A percentile compares a stretch with the other conserved stretches of the same genome.
These are phyloP conservation scores for Polydrusus pterygomalis DNA, from an alignment of 2,888 invertebrate species.

Conservation along the genomic window DNA sequence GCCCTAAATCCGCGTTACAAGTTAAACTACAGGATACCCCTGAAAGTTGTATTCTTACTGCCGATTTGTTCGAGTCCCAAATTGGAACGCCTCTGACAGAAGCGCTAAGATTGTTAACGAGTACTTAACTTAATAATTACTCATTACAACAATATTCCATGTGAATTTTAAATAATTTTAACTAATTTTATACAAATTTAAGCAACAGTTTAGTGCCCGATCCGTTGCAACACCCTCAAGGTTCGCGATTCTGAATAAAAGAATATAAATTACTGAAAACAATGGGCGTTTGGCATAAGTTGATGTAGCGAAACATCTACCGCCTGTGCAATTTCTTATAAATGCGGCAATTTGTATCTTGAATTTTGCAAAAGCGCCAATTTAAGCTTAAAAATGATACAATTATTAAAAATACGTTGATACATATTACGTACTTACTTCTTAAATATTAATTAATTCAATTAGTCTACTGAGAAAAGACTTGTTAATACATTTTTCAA, in stretches of 20 bases:
- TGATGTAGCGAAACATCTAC: slow-evolving; percentile 46
- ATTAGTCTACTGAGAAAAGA: neutral
- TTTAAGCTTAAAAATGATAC: slow-evolving; percentile 6
- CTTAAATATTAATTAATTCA: neutral
- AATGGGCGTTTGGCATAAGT: slow-evolving; percentile 44
- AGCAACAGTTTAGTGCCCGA: slow-evolving; percentile 34
- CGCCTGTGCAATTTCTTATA: slow-evolving; percentile 31
- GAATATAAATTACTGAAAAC: slow-evolving; percentile 46
- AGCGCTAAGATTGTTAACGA: neutral
- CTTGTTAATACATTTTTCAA: no score
- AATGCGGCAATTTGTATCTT: slow-evolving; percentile 18
- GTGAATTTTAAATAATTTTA: slow-evolving; percentile 29
- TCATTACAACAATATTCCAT: slow-evolving; percentile 31
- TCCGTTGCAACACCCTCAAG: slow-evolving; percentile 43
- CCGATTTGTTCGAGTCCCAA: no score
- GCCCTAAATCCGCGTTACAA: no score
- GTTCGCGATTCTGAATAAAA: slow-evolving; percentile 40
- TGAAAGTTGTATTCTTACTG: no score
- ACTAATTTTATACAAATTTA: slow-evolving; percentile 42
- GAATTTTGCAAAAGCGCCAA: slow-evolving; percentile 20
- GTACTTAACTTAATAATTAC: neutral
- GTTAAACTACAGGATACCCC: no score
- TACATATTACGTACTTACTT: neutral
- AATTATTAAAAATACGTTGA: neutral
- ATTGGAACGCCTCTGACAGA: no score